A percentile compares a stretch with the other conserved stretches of the same genome.
Conservation (phyloP, 2,888 invertebrate species). For the Trichacis sp. region DNA sequence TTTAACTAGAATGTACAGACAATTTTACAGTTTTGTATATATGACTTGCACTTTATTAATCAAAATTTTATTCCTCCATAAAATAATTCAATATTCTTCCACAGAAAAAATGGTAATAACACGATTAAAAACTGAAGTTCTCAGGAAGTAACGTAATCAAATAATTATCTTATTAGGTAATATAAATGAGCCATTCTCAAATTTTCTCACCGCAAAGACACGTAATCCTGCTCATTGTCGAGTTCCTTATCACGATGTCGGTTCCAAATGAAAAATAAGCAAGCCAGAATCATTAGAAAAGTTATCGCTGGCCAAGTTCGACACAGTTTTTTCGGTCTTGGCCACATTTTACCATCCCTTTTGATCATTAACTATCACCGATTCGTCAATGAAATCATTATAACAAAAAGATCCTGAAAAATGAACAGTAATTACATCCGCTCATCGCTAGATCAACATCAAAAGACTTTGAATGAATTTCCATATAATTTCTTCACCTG, state of each 20-base stretch:
- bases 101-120: no score
- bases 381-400: neutral
- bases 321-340: slow-evolving; percentile 56
- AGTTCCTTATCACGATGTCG: slow-evolving; percentile 44
- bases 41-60: neutral
- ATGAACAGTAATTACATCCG: neutral
- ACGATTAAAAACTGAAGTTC: no score
- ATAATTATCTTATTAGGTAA: no score
- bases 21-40: no score
- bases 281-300: slow-evolving; percentile 45
- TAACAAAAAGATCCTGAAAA: neutral
- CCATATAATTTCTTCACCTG: no score
- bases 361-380: neutral
- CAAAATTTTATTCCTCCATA: no score
- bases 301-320: slow-evolving; percentile 54
- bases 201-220: slow-evolving; percentile 47
- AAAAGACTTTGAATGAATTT: no score
- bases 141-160: no score
- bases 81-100: neutral
- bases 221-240: slow-evolving; percentile 46
- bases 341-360: slow-evolving; percentile 55
- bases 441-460: no score
- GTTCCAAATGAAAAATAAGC: slow-evolving; percentile 56
- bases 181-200: neutral
- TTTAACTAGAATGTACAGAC: no score